phyloP scores from a whole-genome alignment of 2,888 invertebrate genomes.

The Pterostichus madidus region DNA sequence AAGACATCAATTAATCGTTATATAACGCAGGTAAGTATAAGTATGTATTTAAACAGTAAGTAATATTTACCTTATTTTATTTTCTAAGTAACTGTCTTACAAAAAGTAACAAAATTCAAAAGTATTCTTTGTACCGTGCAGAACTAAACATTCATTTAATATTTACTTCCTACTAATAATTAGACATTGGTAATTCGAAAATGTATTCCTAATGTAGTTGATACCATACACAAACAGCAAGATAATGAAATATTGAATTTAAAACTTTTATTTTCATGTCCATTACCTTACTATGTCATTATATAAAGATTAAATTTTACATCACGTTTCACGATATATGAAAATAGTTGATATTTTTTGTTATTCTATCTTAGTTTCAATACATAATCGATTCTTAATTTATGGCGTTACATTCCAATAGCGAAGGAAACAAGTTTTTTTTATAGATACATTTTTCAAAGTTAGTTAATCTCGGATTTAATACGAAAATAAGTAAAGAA shows the following conservation, averaged over 20 bases:
- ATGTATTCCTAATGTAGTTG: slow-evolving; percentile 34
- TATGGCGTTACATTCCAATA: slow-evolving; percentile 55
- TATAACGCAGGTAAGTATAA: neutral
- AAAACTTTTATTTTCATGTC: slow-evolving; percentile 39
- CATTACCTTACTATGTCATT: slow-evolving; percentile 35
- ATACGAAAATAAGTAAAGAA: neutral
- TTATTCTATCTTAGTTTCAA: slow-evolving; percentile 58
- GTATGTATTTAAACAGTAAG: neutral
- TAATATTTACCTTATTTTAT: no score
- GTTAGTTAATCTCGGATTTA: neutral
- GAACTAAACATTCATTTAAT: slow-evolving; percentile 38
- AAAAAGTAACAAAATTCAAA: slow-evolving; percentile 12
- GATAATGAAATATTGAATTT: slow-evolving; percentile 50
- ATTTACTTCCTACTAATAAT: slow-evolving; percentile 11
- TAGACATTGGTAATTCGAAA: slow-evolving; percentile 8
- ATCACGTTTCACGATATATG: slow-evolving; percentile 64
- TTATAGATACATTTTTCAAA: slow-evolving; percentile 13
- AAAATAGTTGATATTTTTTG: slow-evolving; percentile 67
- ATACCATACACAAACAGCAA: slow-evolving; percentile 55
- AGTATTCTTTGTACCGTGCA: slow-evolving; percentile 37
- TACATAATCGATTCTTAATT: slow-evolving; percentile 59
- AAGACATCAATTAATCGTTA: neutral
- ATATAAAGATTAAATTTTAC: slow-evolving; percentile 60
- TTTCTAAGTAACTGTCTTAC: neutral
- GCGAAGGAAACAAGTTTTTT: slow-evolving; percentile 3